These are phyloP conservation scores for Archips xylosteana DNA, from an alignment of 2,888 invertebrate genomes.

Conservation along the genomic window DNA sequence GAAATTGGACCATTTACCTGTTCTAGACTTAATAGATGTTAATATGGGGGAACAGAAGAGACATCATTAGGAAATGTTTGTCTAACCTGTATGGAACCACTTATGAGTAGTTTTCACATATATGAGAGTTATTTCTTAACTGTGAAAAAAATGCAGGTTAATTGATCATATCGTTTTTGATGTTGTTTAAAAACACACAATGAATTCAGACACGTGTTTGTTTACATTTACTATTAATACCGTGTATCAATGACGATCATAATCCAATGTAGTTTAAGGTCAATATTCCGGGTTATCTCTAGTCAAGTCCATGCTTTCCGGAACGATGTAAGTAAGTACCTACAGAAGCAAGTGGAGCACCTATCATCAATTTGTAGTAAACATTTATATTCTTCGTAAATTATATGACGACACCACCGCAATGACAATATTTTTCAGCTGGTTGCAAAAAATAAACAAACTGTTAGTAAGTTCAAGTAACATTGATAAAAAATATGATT, in stretches of 20 bases:
- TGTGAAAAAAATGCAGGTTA: too few species aligned
- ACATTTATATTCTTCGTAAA: conserved; percentile 19
- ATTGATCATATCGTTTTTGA: too few species aligned
- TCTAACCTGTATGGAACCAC: too few species aligned
- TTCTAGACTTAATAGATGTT: too few species aligned
- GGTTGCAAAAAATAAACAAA: neutral
- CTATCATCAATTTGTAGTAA: conserved; percentile 2
- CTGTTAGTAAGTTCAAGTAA: too few species aligned
- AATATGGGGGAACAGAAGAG: too few species aligned
- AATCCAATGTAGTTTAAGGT: conserved; percentile 39
- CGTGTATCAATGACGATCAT: conserved; percentile 25
- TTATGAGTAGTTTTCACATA: too few species aligned
- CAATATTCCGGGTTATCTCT: conserved; percentile 33
- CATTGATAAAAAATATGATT: too few species aligned
- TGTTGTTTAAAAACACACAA: neutral
- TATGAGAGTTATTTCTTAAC: too few species aligned
- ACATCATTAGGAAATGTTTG: too few species aligned
- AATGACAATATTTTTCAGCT: neutral
- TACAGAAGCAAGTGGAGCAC: conserved; percentile 3
- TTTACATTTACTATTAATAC: conserved; percentile 15
- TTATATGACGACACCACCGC: neutral
- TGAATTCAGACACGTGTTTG: conserved; percentile 24
- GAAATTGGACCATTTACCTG: too few species aligned
- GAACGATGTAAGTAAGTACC: conserved; percentile 10
- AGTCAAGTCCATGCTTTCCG: conserved; percentile 15